Conservation (phyloP, 2,888 invertebrate species). For the Chrysina gloriosa region DNA sequence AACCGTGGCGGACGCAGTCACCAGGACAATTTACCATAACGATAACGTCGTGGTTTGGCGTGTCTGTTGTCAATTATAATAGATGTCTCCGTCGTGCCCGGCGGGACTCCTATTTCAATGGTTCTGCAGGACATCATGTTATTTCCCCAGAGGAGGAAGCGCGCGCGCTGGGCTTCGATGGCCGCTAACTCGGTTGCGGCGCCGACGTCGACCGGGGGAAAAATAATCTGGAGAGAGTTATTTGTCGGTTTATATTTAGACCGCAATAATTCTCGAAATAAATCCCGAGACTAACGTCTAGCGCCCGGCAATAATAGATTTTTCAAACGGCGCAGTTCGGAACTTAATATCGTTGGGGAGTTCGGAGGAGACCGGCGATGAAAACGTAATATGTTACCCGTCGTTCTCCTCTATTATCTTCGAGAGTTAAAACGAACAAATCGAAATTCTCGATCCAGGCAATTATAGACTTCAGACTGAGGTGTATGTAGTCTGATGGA, state of each 20-base stretch:
- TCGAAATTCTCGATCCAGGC: no score
- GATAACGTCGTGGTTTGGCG: slow-evolving; percentile 49
- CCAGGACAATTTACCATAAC: slow-evolving; percentile 49
- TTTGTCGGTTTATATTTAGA: slow-evolving; percentile 32
- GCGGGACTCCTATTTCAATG: slow-evolving; percentile 56
- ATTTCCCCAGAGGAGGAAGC: slow-evolving; percentile 57
- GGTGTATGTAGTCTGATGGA: no score
- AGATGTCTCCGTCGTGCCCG: slow-evolving; percentile 52
- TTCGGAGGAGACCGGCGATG: not conserved
- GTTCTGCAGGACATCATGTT: slow-evolving; percentile 60
- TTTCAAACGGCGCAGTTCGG: slow-evolving; percentile 16
- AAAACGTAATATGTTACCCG: no score
- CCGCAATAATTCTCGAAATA: slow-evolving; percentile 20
- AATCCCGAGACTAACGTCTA: slow-evolving; percentile 14
- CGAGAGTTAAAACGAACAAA: no score
- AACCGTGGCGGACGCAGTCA: not conserved
- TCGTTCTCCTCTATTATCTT: no score
- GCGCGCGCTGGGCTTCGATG: not conserved
- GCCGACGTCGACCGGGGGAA: not conserved
- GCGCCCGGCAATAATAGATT: not conserved
- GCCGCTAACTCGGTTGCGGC: not conserved
- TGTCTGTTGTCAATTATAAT: slow-evolving; percentile 58
- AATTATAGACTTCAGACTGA: no score
- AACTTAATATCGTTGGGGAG: slow-evolving; percentile 16
- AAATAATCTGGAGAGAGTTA: slow-evolving; percentile 29